phyloP scores from a whole-genome alignment of 2,113 vertebrate genomes.

The Muntiacus reevesi region DNA sequence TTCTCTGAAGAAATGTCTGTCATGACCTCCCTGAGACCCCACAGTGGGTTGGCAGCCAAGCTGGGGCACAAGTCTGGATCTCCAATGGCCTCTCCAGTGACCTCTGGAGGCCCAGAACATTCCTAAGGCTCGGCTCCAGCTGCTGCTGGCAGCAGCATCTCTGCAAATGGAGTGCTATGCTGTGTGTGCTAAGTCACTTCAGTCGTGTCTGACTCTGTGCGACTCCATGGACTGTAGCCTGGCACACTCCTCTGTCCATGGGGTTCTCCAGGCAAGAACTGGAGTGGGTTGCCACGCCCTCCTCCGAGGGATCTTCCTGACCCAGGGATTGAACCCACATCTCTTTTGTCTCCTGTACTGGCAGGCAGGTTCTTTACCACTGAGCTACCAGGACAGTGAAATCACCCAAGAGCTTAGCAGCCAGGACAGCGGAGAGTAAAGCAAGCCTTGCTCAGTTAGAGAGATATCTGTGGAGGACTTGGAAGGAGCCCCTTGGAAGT shows the following conservation, averaged over 20 bases:
- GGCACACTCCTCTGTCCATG: not conserved
- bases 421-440: not conserved
- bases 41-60: not conserved
- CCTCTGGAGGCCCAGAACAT: not conserved
- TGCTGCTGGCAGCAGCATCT: not conserved
- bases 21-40: conserved; percentile 9
- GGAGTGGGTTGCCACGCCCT: not conserved
- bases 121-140: not conserved
- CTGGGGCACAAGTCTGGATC: not conserved
- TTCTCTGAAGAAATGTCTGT: conserved; percentile 35
- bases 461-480: not conserved
- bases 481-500: not conserved
- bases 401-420: not conserved
- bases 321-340: not conserved
- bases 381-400: not conserved
- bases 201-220: not conserved
- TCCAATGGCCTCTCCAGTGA: not conserved
- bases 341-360: not conserved
- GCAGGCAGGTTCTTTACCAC: not conserved
- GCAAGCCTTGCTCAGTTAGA: not conserved
- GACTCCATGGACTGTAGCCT: not conserved
- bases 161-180: not conserved
- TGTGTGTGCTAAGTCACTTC: not conserved
- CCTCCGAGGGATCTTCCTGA: not conserved
- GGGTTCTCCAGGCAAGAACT: not conserved